Percentiles rank a stretch among this genome's conserved stretches.
These are phyloP conservation scores for Monochamus saltuarius DNA, from an alignment of 1,140 invertebrate species.

Conservation along the genomic window DNA sequence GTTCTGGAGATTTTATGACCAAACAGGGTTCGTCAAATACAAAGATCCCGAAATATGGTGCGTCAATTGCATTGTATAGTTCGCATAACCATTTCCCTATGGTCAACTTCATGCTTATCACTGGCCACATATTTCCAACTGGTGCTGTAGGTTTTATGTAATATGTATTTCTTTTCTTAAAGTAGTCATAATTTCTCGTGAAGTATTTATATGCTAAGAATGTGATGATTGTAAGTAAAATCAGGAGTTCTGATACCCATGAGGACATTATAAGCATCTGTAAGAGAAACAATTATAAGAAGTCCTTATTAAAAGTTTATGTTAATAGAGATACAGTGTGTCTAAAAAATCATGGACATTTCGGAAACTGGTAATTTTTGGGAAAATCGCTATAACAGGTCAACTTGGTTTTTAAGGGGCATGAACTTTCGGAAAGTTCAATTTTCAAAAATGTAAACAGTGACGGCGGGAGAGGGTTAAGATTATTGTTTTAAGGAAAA, in stretches of 20 bases:
- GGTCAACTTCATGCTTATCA: constrained; percentile 5
- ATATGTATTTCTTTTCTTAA: constrained; percentile 42
- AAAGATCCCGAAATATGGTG: constrained; percentile 50
- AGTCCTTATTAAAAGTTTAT: no score
- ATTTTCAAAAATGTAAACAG: no score
- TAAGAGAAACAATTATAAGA: constrained; percentile 7
- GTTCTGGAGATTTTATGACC: constrained; percentile 48
- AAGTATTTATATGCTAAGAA: constrained; percentile 24
- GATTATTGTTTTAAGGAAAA: no score
- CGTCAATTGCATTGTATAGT: constrained; percentile 39
- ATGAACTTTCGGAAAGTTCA: no score
- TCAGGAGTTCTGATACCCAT: constrained; percentile 3
- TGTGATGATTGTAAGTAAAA: not conserved
- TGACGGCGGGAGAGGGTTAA: no score
- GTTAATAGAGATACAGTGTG: no score
- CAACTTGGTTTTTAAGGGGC: no score
- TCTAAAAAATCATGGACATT: no score
- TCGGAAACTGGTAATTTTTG: no score
- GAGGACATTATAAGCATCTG: constrained; percentile 17
- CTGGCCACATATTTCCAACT: constrained; percentile 44
- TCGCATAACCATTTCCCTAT: constrained; percentile 30
- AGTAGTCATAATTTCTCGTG: constrained; percentile 42
- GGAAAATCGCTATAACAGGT: no score
- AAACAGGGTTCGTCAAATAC: constrained; percentile 48
- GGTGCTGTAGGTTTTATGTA: constrained; percentile 45